These are phyloP conservation scores for Melanotaenia nigrans DNA, from an alignment of 2,797 vertebrate species.

Conservation along the genomic window DNA sequence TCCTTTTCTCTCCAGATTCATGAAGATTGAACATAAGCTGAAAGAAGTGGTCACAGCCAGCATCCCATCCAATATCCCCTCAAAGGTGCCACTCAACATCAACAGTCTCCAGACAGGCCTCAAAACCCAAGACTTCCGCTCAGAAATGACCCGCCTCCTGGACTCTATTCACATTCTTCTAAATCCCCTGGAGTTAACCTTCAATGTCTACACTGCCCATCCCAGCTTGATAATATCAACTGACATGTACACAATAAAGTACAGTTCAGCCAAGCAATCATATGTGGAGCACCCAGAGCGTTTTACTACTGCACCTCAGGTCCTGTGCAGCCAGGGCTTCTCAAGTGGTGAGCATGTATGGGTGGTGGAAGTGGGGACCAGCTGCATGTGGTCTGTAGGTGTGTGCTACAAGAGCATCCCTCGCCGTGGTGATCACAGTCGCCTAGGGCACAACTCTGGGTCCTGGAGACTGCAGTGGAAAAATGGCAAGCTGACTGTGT, in stretches of 20 bases:
- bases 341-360: conserved; percentile 73
- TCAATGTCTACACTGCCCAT: conserved; percentile 70
- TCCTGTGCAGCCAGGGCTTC: conserved; percentile 78
- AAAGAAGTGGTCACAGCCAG: conserved; percentile 45
- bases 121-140: conserved; percentile 72
- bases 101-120: conserved; percentile 65
- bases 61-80: conserved; percentile 41
- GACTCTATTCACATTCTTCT: conserved; percentile 73
- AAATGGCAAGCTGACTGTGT: conserved; percentile 78
- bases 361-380: conserved; percentile 75
- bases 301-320: conserved; percentile 68
- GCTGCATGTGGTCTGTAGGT: conserved; percentile 78
- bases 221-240: conserved; percentile 72
- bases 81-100: conserved; percentile 54
- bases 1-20: conserved; percentile 62
- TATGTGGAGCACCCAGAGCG: conserved; percentile 72
- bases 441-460: conserved; percentile 78
- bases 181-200: conserved; percentile 77
- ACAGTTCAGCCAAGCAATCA: conserved; percentile 57
- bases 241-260: conserved; percentile 74
- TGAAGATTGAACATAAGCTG: conserved; percentile 65
- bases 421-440: conserved; percentile 82
- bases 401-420: conserved; percentile 76
- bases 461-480: conserved; percentile 85
- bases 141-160: conserved; percentile 69